Percentiles rank a stretch among this genome's conserved stretches.
phyloP scores from a whole-genome alignment of 1,140 invertebrate genomes.

The Heliconius nattereri region DNA sequence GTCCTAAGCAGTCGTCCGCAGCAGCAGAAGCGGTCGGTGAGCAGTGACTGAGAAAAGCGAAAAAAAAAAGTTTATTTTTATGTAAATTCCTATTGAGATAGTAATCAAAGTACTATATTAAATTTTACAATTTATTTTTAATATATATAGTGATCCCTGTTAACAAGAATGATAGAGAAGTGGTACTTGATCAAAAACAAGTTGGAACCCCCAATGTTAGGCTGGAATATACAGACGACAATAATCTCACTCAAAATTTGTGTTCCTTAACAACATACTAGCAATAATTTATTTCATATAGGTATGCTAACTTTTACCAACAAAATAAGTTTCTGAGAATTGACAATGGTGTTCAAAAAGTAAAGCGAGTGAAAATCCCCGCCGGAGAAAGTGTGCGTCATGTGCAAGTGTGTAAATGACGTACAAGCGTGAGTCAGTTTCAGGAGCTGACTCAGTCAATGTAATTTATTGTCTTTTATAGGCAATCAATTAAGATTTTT shows the following conservation, averaged over 20 bases:
- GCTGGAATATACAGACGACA: too few relatives aligned
- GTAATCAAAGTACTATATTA: too few relatives aligned
- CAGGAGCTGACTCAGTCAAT: not conserved
- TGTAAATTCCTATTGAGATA: too few relatives aligned
- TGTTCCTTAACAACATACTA: not conserved
- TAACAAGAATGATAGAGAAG: too few relatives aligned
- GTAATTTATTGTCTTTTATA: not conserved
- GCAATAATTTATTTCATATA: not conserved
- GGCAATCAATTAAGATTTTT: not conserved
- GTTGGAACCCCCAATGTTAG: too few relatives aligned
- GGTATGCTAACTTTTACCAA: not conserved
- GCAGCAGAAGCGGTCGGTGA: too few relatives aligned
- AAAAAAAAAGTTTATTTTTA: too few relatives aligned
- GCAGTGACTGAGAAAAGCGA: too few relatives aligned
- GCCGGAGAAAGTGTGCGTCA: constrained; percentile 3
- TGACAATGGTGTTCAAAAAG: constrained; percentile 11
- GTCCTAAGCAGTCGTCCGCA: too few relatives aligned
- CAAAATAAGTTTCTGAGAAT: constrained; percentile 3
- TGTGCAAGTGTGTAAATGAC: not conserved
- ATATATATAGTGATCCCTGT: too few relatives aligned
- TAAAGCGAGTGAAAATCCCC: not conserved
- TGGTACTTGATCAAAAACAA: too few relatives aligned
- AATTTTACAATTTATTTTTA: too few relatives aligned
- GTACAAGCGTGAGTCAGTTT: not conserved
- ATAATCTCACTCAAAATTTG: not conserved